Evolutionary conservation across 2,888 invertebrate genomes (phyloP), one percentile per base, ranked within the genome.

Genomic region (Labia minor): DNA sequence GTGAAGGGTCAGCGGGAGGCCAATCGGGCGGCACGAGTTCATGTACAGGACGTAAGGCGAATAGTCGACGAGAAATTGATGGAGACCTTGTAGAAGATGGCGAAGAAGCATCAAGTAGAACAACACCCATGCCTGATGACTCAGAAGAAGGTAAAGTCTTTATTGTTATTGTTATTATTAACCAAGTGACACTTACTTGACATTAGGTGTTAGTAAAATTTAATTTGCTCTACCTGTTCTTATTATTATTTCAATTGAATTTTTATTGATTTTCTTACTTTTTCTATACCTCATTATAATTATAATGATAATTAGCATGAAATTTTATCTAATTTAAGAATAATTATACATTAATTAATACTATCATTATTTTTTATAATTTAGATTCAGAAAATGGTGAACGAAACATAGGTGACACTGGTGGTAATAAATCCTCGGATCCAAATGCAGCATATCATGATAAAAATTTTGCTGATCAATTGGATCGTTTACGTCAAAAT

Each of bases 1-100:
- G 91, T 68, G 90, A 92, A 73, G 86, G 87, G 70, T 90, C 91
- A 0, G 75, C 83, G n/a, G 73, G 67, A 63, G 49, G 49, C 49
- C 49, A 49, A 49, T 1, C 33, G 16, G 14, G 18, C 66, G 14
- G 37, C 63, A 21, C 61, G 8, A 61, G 19, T 62, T 20, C 14
- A 26, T n/a, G 18, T 16, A 18, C 19, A 37, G 37, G 65, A 19
- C 65, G 65, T 19, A 14, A 62, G 26, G 19, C 18, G 33, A 11
- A 66, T 61, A 33, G 63, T 14, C 62, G 63, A 11, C 21, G 64
- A 61, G 49, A 49, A 11, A 10, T 4, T 3, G 14, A n/a, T 4
- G 20, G 11, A 1, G 21, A 21, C 4, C 62, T 18, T 14, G 72
- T 68, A 67, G 70, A 71, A 16, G 69, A 72, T 68, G 72, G 71